Evolutionary conservation across 2,113 vertebrate species (phyloP), one percentile per base, ranked within the genome.

Genomic region (Pteropus alecto): DNA sequence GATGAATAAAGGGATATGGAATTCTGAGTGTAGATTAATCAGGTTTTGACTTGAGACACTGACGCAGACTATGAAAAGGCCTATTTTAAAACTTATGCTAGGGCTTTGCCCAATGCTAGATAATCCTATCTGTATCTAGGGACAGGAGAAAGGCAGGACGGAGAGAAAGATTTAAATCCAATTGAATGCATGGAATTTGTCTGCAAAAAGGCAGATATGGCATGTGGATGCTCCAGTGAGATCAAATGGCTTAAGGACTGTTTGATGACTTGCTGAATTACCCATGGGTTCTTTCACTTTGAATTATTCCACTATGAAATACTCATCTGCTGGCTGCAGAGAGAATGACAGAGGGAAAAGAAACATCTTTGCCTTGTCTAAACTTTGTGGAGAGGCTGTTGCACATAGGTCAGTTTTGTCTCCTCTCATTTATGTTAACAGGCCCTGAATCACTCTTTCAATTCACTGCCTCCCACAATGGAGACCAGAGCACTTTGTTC

Each of bases 341-440:
- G 94, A 97, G 96, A 97, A 97, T 4, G 65, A 54, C 94, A 97
- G 71, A 93, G 88, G 97, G 96, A 97, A 97, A 95, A 96, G 95
- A 95, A 98, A 96, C 97, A 98, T 98, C 95, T 98, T 98, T 97
- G 95, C 71, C 84, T 96, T 97, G 97, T 97, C 98, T 98, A 97
- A 98, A 98, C 91, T 98, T 98, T 92, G 92, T 83, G 93, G 97
- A 96, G 90, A 98, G 82, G 89, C 87, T 98, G 98, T 90, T 41
- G 14, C 68, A 93, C 89, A 93, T 87, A 94, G 78, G 94, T 86
- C 67, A 28, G 90, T 65, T 95, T 97, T 98, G 98, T 98, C 97
- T 98, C 82, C 93, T 98, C 97, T 98, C 43, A 33, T 98, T 98
- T 98, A 87, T 28, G 28, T 98, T 97, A 98, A 94, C 92, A 83